Conservation (phyloP, 2,113 vertebrate species). For the Sinocyclocheilus anophthalmus region DNA sequence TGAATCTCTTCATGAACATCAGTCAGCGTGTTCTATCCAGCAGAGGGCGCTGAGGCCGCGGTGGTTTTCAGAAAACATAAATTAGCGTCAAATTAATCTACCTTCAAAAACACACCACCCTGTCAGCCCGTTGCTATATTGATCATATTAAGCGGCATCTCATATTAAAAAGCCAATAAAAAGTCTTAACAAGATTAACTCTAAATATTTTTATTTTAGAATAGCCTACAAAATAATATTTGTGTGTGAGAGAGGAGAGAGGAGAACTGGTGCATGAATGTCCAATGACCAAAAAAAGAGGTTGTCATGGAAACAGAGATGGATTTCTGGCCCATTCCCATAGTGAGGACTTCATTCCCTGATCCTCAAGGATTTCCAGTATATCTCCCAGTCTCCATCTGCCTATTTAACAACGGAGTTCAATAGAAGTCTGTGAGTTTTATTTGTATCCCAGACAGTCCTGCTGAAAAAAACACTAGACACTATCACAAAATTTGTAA, state of each 20-base stretch:
- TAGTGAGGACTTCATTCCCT: conserved; percentile 60
- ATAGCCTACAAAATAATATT: no score
- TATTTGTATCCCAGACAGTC: no score
- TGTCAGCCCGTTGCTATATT: not conserved
- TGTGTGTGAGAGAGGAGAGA: not conserved
- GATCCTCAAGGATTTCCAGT: conserved; percentile 60
- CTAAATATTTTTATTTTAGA: not conserved
- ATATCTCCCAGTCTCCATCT: not conserved
- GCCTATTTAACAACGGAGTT: no score
- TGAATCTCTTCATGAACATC: not conserved
- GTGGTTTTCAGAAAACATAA: not conserved
- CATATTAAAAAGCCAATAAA: not conserved
- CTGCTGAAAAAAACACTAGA: no score
- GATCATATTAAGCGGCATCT: not conserved
- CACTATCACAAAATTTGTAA: no score
- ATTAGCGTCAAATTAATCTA: not conserved
- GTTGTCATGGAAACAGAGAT: conserved; percentile 75
- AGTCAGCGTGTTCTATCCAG: not conserved
- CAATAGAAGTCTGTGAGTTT: no score
- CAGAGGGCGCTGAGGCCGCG: not conserved
- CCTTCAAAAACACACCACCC: not conserved
- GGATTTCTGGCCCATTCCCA: conserved; percentile 55
- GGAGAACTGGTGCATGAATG: not conserved
- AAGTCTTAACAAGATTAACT: not conserved
- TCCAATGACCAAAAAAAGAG: conserved; percentile 20